Evolutionary conservation across 2,888 invertebrate genomes (phyloP).

Genomic region (Odontocolon sp.): DNA sequence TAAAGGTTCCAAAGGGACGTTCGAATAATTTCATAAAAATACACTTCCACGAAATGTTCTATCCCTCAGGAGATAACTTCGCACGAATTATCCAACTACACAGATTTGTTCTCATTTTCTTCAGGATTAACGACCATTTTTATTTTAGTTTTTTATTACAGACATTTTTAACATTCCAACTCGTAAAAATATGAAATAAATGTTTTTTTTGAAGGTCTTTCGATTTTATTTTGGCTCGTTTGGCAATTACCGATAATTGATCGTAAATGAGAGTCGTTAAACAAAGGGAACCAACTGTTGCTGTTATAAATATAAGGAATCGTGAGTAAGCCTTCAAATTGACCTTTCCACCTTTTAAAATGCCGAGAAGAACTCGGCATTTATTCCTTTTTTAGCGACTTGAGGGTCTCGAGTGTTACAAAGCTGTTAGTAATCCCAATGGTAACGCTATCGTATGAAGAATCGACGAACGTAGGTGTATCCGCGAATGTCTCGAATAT

Average conservation of each 20-base stretch:
- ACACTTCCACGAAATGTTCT: not conserved
- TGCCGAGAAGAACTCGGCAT: constrained; percentile 18
- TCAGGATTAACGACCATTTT: not conserved
- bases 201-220: not conserved
- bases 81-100: too few species aligned
- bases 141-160: not conserved
- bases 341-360: constrained; percentile 42
- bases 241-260: constrained; percentile 2
- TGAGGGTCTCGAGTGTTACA: not conserved
- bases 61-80: too few species aligned
- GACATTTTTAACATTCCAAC: not conserved
- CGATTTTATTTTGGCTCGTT: not conserved
- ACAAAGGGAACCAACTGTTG: not conserved
- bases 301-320: not conserved
- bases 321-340: constrained; percentile 3
- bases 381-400: constrained; percentile 16
- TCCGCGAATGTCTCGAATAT: not conserved
- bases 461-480: constrained; percentile 1
- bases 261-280: constrained; percentile 22
- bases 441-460: not conserved
- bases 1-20: not conserved
- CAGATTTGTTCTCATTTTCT: not conserved
- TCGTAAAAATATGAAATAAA: too few species aligned
- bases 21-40: not conserved
- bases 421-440: not conserved